phyloP scores from a whole-genome alignment of 2,888 invertebrate species.

The Gnatocerus cornutus region DNA sequence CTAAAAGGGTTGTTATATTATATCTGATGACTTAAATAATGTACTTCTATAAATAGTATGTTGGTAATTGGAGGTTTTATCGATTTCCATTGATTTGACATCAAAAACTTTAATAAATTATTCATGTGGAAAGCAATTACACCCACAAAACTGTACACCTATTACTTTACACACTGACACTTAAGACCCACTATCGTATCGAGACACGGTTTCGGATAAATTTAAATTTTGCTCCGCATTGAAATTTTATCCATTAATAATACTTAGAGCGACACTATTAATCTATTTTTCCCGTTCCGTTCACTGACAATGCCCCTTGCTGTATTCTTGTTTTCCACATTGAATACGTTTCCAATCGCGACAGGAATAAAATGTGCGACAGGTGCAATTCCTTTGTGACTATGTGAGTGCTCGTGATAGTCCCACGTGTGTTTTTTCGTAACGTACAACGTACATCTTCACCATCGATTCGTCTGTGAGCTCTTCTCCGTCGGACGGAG shows the following conservation, averaged over 20 bases:
- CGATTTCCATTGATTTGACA: constrained; percentile 17
- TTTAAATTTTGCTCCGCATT: too few species aligned
- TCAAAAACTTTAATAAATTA: constrained; percentile 7
- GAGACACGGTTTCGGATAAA: too few species aligned
- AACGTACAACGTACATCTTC: constrained; percentile 19
- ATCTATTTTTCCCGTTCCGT: too few species aligned
- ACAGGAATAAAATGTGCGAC: constrained; percentile 17
- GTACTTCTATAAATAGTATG: constrained; percentile 8
- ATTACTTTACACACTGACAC: too few species aligned
- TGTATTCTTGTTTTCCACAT: not conserved
- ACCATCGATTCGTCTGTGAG: constrained; percentile 45
- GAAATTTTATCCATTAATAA: too few species aligned
- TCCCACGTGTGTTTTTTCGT: constrained; percentile 25
- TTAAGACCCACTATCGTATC: too few species aligned
- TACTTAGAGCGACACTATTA: too few species aligned
- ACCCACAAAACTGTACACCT: not conserved
- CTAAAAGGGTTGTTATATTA: not conserved
- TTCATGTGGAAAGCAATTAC: constrained; percentile 14
- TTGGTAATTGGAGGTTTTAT: constrained; percentile 27
- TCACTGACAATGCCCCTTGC: not conserved
- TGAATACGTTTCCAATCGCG: constrained; percentile 1
- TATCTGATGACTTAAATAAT: not conserved
- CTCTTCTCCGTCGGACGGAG: constrained; percentile 49
- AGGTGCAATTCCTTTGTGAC: not conserved
- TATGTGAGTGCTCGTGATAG: constrained; percentile 20